Percentiles rank a stretch among this genome's conserved stretches.
Evolutionary conservation across 2,113 vertebrate genomes (phyloP).

Genomic region (Calidris pugnax): DNA sequence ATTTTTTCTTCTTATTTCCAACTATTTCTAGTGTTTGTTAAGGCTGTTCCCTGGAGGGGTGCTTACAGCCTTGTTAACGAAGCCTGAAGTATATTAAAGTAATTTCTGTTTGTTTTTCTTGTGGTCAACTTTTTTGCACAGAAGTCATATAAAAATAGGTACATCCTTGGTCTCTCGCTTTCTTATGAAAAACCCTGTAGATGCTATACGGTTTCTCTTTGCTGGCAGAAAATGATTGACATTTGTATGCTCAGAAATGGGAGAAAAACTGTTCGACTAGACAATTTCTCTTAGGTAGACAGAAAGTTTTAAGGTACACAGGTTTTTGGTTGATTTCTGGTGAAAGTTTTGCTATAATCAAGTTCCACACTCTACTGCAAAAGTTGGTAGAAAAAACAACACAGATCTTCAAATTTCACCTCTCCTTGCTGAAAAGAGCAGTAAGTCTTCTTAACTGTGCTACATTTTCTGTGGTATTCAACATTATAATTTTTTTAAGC

Average conservation of each 20-base stretch:
- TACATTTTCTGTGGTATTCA: conserved; percentile 28
- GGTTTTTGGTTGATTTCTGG: background rate
- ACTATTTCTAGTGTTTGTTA: background rate
- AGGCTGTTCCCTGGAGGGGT: background rate
- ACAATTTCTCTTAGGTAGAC: background rate
- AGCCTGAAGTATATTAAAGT: background rate
- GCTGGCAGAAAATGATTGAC: background rate
- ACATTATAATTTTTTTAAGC: conserved; percentile 51
- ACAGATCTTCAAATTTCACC: background rate
- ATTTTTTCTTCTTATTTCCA: background rate
- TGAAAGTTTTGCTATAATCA: background rate
- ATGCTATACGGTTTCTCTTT: background rate
- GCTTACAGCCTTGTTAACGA: background rate
- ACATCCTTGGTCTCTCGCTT: background rate
- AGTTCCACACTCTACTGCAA: background rate
- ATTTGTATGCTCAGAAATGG: background rate
- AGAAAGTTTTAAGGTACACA: background rate
- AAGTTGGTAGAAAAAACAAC: background rate
- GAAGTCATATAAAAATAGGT: background rate
- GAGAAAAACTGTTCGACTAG: background rate
- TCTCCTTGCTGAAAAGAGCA: conserved; percentile 11
- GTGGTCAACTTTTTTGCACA: background rate
- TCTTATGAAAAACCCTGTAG: background rate
- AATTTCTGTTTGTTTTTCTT: background rate
- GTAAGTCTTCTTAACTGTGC: background rate